phyloP scores from a whole-genome alignment of 2,888 invertebrate genomes.

The Pterobdella sp. region DNA sequence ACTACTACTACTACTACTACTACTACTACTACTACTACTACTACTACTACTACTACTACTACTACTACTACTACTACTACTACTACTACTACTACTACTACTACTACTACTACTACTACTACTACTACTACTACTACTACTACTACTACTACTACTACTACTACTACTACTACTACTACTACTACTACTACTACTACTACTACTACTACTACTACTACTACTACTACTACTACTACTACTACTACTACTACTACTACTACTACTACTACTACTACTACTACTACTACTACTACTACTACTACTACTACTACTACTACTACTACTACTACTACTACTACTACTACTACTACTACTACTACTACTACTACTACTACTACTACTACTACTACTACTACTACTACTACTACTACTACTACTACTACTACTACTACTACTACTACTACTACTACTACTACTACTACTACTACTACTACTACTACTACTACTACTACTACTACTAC shows the following conservation, averaged over 20 bases:
- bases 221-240: constrained; percentile 30
- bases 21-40: constrained; percentile 14
- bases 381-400: neutral
- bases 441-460: neutral
- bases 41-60: constrained; percentile 22
- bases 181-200: constrained; percentile 33
- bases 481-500: constrained; percentile 1
- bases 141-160: constrained; percentile 31
- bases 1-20: neutral
- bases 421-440: constrained; percentile 1
- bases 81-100: constrained; percentile 14
- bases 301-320: constrained; percentile 25
- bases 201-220: constrained; percentile 30
- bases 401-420: neutral
- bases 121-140: constrained; percentile 31
- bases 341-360: neutral
- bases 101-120: constrained; percentile 22
- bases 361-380: constrained; percentile 1
- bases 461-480: constrained; percentile 1
- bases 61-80: constrained; percentile 20
- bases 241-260: constrained; percentile 29
- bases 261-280: constrained; percentile 29
- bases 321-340: constrained; percentile 1
- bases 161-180: constrained; percentile 34
- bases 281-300: constrained; percentile 29